Percentiles rank a stretch among this genome's conserved stretches.
Evolutionary conservation across 2,113 vertebrate species (phyloP).

Genomic region (Mungos mungo): DNA sequence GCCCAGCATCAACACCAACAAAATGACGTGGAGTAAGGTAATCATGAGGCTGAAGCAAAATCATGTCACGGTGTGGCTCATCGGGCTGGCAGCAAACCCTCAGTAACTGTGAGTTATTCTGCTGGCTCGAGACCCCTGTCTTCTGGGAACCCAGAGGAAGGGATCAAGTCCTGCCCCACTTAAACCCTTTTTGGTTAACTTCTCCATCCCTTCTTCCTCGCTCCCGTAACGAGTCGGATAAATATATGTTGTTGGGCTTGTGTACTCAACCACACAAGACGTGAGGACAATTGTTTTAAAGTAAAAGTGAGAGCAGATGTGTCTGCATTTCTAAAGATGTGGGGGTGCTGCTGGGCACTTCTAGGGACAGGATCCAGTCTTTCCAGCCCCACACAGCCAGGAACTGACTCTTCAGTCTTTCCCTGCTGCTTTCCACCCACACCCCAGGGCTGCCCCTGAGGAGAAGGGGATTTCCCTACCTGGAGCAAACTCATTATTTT

Average conservation of each 20-base stretch:
- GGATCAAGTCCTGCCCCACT: neutral
- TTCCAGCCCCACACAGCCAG: neutral
- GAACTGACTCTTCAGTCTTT: neutral
- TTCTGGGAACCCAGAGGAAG: neutral
- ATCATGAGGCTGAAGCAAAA: neutral
- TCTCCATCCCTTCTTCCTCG: neutral
- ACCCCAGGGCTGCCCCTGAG: neutral
- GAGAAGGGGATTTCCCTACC: neutral
- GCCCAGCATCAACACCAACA: neutral
- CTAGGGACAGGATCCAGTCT: neutral
- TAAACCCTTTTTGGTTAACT: neutral
- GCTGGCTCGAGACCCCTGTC: no score
- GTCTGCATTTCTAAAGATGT: neutral
- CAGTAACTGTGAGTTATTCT: neutral
- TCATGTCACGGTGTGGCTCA: rapidly evolving
- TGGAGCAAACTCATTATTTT: neutral
- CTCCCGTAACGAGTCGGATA: neutral
- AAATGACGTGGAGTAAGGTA: neutral
- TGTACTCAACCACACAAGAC: neutral
- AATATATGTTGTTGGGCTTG: neutral
- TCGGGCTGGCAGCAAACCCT: neutral
- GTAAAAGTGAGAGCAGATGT: neutral
- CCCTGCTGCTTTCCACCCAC: rapidly evolving
- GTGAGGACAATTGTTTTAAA: neutral
- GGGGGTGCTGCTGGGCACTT: neutral